These are phyloP conservation scores for Chromis chromis DNA, from an alignment of 2,797 vertebrate genomes.

Conservation along the genomic window DNA sequence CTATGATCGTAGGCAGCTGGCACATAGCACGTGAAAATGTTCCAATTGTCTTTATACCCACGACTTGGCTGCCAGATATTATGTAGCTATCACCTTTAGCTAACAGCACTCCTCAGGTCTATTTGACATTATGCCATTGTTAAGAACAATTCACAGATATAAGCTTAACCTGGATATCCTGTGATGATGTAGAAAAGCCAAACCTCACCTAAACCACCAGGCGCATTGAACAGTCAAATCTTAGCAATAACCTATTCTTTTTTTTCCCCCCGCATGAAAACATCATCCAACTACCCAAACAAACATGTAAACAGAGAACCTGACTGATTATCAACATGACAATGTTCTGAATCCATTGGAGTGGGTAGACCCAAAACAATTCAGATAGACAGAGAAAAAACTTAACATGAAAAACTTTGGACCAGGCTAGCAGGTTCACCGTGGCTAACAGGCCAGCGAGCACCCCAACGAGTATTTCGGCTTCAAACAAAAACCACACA, in stretches of 20 bases:
- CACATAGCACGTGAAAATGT: slow-evolving; percentile 79
- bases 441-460: slow-evolving; percentile 62
- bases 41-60: slow-evolving; percentile 63
- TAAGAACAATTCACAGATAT: slow-evolving; percentile 78
- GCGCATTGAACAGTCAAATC: slow-evolving; percentile 67
- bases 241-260: slow-evolving; percentile 45
- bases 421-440: slow-evolving; percentile 78
- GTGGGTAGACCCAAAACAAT: slow-evolving; percentile 48
- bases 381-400: slow-evolving; percentile 67
- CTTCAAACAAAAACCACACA: slow-evolving; percentile 71
- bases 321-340: slow-evolving; percentile 81
- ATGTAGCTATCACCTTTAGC: slow-evolving; percentile 66
- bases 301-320: slow-evolving; percentile 86
- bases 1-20: slow-evolving; percentile 79
- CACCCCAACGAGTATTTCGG: slow-evolving; percentile 62
- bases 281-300: slow-evolving; percentile 63
- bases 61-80: slow-evolving; percentile 72
- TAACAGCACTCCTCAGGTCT: slow-evolving; percentile 68
- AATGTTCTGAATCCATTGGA: slow-evolving; percentile 72
- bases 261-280: slow-evolving; percentile 9
- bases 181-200: slow-evolving; percentile 74
- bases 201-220: slow-evolving; percentile 68
- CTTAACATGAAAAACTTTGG: slow-evolving; percentile 78
- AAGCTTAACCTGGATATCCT: slow-evolving; percentile 83
- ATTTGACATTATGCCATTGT: slow-evolving; percentile 72